Percentiles rank a stretch among this genome's conserved stretches.
Evolutionary conservation across 1,140 invertebrate genomes (phyloP).

Genomic region (Sitophilus oryzae): DNA sequence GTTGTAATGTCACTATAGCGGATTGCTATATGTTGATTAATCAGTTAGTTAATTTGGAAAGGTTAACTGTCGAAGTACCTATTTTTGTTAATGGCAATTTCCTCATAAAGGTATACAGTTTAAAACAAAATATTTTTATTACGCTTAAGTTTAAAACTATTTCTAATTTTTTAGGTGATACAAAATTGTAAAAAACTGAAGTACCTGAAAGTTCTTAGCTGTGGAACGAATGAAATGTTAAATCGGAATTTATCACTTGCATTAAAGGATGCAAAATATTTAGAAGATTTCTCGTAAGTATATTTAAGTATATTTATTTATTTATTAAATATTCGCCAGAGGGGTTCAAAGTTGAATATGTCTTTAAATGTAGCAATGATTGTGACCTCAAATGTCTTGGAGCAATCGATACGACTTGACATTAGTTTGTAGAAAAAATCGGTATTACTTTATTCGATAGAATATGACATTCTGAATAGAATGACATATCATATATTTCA

Average conservation of each 20-base stretch:
- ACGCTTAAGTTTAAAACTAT: background rate
- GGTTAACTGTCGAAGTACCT: constrained; percentile 14
- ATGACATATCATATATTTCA: too few species aligned
- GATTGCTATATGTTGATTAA: constrained; percentile 15
- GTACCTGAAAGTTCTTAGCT: constrained; percentile 12
- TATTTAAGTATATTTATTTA: background rate
- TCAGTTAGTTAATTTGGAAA: constrained; percentile 12
- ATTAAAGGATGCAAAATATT: constrained; percentile 1
- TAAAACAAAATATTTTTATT: background rate
- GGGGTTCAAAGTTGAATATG: too few species aligned
- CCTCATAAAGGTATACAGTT: constrained; percentile 16
- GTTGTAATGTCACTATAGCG: constrained; percentile 20
- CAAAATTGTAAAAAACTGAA: constrained; percentile 10
- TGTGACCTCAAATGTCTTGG: background rate
- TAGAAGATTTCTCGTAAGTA: constrained; percentile 21
- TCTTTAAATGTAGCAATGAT: too few species aligned
- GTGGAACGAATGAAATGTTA: constrained; percentile 12
- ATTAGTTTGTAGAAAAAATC: too few species aligned
- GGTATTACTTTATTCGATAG: too few species aligned
- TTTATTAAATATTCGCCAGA: background rate
- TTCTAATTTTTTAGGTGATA: constrained; percentile 6
- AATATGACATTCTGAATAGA: too few species aligned
- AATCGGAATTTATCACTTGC: constrained; percentile 12
- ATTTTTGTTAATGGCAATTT: constrained; percentile 12
- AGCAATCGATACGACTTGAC: too few species aligned